Base-by-base conservation (phyloP, 2,797 vertebrate genomes). In the Melanotaenia maccullochi region DNA sequence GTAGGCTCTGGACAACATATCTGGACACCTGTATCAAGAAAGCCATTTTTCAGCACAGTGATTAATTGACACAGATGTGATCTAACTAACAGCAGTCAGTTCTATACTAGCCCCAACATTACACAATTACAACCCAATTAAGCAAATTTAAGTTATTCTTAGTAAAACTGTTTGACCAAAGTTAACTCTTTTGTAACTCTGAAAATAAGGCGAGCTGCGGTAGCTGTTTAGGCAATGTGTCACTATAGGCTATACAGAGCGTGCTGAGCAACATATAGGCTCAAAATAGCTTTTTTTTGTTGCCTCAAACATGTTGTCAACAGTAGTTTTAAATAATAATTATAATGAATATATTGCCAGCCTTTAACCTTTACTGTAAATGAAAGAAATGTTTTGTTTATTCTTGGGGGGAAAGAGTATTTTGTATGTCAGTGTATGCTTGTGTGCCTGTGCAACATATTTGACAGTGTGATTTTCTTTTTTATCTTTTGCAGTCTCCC, bases 401-500 rank as follows among this genome's bases (percentile, higher is more conserved):
- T 58, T 16, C 22, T 6, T 3, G 40, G 22, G 44, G 16, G 42
- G 11, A 65, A 66, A 65, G 57, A 22, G 51, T 57, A 65, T 73
- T 59, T 51, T 32, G 57, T 38, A 35, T 59, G 36, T 68, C 18
- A 68, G 61, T 78, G 67, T 82, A 52, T 51, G 63, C 55, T 54
- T 42, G 69, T 85, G 80, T 82, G 72, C 84, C 61, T 65, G 49
- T 76, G 82, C 79, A 71, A 78, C 72, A 76, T 85, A 82, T 89
- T 87, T 84, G 25, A 76, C 61, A 67, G 63, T 68, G 49, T 67
- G 73, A 74, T 68, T 76, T 84, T 65, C 71, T 54, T 44, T 74
- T 83, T 75, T 78, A 89, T 90, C 87, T 89, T 71, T 68, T 52
- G 36, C 85, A 75, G 88, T 87, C 64, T 87, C 82, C 76, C 90